Percentiles rank a stretch among this genome's conserved stretches.
Evolutionary conservation across 1,140 invertebrate genomes (phyloP).

Genomic region (Archegozetes longisetosus): DNA sequence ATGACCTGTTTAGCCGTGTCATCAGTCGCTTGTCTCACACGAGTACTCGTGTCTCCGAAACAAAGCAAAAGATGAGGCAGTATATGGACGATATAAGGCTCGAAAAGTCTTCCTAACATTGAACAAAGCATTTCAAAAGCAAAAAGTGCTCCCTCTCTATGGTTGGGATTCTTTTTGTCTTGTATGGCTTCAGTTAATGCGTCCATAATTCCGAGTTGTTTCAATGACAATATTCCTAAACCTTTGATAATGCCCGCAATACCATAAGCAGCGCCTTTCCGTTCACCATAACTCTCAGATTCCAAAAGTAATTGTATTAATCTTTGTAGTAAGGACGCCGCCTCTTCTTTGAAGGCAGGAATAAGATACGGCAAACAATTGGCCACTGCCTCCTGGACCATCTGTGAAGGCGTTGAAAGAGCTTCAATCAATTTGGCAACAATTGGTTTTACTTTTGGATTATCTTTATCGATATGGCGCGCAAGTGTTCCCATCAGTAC

Average conservation of each 20-base stretch:
- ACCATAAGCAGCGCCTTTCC: conserved; percentile 46
- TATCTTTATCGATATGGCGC: conserved; percentile 76
- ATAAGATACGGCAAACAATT: conserved; percentile 88
- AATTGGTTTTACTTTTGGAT: conserved; percentile 79
- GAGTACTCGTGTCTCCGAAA: conserved; percentile 82
- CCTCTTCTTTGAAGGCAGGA: conserved; percentile 74
- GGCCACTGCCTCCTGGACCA: conserved; percentile 94
- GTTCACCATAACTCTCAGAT: conserved; percentile 90
- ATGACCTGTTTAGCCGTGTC: conserved; percentile 89
- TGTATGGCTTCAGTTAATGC: conserved; percentile 84
- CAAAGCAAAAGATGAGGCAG: conserved; percentile 84
- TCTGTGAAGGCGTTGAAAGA: conserved; percentile 86
- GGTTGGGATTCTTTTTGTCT: conserved; percentile 86
- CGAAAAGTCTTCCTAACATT: conserved; percentile 86
- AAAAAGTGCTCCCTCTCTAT: conserved; percentile 86
- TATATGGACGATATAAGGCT: conserved; percentile 95
- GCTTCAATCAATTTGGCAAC: conserved; percentile 75
- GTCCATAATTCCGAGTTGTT: conserved; percentile 89
- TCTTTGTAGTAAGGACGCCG: conserved; percentile 68
- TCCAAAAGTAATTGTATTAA: conserved; percentile 73
- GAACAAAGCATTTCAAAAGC: conserved; percentile 94
- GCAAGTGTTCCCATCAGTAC: conserved; percentile 92
- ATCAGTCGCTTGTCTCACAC: conserved; percentile 58
- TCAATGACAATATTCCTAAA: conserved; percentile 83
- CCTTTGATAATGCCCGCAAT: conserved; percentile 61